Conservation (phyloP, 2,113 vertebrate species). For the Microcebus griseorufus region DNA sequence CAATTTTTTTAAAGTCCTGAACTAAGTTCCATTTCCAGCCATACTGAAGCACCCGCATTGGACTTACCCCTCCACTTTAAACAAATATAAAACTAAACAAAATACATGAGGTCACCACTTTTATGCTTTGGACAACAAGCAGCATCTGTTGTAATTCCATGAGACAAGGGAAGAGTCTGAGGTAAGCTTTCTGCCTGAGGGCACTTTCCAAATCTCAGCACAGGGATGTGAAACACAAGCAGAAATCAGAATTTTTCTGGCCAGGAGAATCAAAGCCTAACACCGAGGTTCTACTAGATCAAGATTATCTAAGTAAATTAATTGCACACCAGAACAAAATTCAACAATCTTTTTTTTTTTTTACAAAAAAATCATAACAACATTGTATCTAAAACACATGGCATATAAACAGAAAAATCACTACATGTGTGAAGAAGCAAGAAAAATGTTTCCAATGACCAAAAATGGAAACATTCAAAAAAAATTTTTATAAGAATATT, state of each 20-base stretch:
- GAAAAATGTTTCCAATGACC: not conserved
- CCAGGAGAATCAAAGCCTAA: not conserved
- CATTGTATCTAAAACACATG: not conserved
- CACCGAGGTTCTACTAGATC: not conserved
- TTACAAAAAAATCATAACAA: not conserved
- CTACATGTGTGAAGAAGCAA: not conserved
- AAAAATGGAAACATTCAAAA: not conserved
- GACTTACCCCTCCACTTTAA: not conserved
- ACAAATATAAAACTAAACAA: not conserved
- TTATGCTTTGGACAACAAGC: not conserved
- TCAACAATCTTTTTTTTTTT: not conserved
- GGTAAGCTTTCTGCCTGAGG: not conserved
- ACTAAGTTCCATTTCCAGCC: not conserved
- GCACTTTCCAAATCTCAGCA: not conserved
- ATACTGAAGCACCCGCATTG: not conserved
- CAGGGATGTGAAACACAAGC: not conserved
- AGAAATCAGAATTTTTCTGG: not conserved
- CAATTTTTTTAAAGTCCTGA: not conserved
- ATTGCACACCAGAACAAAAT: not conserved
- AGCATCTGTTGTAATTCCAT: not conserved
- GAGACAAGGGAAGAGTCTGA: not conserved
- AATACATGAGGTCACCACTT: not conserved
- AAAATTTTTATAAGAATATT: not conserved
- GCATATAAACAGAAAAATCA: not conserved
- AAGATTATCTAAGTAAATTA: not conserved